Evolutionary conservation across 2,888 invertebrate genomes (phyloP).

Genomic region (Sepiola atlantica): DNA sequence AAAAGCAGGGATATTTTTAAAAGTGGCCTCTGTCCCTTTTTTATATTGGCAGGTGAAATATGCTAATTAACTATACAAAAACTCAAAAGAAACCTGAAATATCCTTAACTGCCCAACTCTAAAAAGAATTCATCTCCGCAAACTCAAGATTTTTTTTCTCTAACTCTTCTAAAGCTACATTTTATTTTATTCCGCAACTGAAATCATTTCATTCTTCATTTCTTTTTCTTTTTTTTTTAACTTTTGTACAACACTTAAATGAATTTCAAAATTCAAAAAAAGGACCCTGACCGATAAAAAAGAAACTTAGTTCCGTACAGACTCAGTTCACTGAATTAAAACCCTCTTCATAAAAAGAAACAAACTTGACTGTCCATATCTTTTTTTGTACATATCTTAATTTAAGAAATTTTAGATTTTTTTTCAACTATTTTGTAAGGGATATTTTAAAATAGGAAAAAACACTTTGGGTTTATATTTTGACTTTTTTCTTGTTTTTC

Average conservation of each 20-base stretch:
- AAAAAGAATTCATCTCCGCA: not conserved
- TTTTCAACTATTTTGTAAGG: not conserved
- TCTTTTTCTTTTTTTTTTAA: not conserved
- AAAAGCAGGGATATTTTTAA: not conserved
- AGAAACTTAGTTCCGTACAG: not conserved
- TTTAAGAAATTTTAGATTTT: conserved; percentile 13
- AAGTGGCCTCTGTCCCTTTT: conserved; percentile 7
- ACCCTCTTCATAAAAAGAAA: not conserved
- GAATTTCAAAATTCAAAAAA: too few relatives aligned
- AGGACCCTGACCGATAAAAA: not conserved
- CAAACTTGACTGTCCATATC: conserved; percentile 16
- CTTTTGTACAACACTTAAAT: not conserved
- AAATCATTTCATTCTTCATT: not conserved
- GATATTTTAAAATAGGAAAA: too few relatives aligned
- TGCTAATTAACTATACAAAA: not conserved
- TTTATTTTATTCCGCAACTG: not conserved
- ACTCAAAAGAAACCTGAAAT: not conserved
- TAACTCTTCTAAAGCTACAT: not conserved
- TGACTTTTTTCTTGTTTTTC: not conserved
- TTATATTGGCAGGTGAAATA: conserved; percentile 32
- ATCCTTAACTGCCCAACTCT: not conserved
- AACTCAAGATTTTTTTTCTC: not conserved
- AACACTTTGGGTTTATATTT: not conserved
- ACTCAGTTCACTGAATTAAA: not conserved
- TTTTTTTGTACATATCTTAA: conserved; percentile 23